Conservation (phyloP, 1,140 invertebrate species). For the Drosophila arizonae region DNA sequence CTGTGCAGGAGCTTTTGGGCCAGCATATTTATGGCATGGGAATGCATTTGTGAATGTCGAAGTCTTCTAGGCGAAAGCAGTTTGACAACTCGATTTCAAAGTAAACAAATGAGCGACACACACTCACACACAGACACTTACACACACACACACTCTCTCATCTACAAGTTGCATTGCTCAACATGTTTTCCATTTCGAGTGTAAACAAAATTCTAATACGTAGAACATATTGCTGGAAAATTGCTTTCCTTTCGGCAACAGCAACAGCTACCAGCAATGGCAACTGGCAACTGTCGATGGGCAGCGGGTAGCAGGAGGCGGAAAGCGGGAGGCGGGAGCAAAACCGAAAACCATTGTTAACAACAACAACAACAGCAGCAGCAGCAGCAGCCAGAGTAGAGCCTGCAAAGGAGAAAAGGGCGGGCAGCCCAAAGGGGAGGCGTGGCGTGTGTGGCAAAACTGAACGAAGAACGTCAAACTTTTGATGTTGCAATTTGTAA, state of each 20-base stretch:
- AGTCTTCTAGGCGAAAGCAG: constrained; percentile 34
- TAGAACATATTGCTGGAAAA: constrained; percentile 81
- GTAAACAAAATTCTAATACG: constrained; percentile 81
- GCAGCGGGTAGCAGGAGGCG: neutral
- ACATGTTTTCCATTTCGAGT: constrained; percentile 80
- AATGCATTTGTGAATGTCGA: constrained; percentile 60
- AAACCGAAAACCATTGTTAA: constrained; percentile 76
- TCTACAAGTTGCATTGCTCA: constrained; percentile 70
- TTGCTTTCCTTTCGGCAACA: constrained; percentile 76
- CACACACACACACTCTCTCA: constrained; percentile 16
- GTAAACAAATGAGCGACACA: constrained; percentile 72
- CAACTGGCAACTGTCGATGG: constrained; percentile 14
- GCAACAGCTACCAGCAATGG: constrained; percentile 36
- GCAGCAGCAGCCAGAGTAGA: constrained; percentile 28
- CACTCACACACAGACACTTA: constrained; percentile 14
- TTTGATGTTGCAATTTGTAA: constrained; percentile 82
- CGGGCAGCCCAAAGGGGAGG: too few species aligned
- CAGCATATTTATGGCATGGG: constrained; percentile 30
- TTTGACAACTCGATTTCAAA: constrained; percentile 74
- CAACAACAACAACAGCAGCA: constrained; percentile 55
- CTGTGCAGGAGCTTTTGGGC: constrained; percentile 35
- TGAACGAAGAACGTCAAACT: constrained; percentile 78
- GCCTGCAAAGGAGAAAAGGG: constrained; percentile 4
- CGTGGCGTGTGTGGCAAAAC: constrained; percentile 25
- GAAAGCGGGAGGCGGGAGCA: constrained; percentile 11